Evolutionary conservation across 2,113 vertebrate genomes (phyloP).

Genomic region (Setophaga coronata): DNA sequence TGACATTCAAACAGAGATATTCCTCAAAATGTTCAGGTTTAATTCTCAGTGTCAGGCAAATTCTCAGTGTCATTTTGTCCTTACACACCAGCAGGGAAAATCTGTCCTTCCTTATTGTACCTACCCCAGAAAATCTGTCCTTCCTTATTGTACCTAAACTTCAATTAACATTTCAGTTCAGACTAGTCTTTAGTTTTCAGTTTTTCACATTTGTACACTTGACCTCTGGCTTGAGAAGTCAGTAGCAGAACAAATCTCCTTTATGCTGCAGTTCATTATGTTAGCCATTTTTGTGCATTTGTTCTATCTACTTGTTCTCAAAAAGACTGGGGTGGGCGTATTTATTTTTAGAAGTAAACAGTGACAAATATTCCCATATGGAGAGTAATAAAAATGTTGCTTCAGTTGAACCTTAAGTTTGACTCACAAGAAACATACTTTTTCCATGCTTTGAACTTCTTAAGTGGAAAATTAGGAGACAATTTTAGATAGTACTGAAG

Average conservation of each 20-base stretch:
- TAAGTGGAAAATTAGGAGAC: background rate
- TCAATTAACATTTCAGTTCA: background rate
- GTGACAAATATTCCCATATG: background rate
- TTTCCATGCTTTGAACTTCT: background rate
- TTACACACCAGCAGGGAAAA: background rate
- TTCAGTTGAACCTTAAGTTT: background rate
- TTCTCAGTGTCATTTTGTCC: background rate
- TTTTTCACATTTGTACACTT: background rate
- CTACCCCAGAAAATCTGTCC: background rate
- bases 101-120: background rate
- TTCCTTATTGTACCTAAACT: background rate
- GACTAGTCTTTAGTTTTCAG: background rate
- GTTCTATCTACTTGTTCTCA: background rate
- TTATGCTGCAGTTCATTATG: background rate
- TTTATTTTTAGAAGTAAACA: conserved; percentile 4
- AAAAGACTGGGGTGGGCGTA: background rate
- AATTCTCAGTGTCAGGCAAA: background rate
- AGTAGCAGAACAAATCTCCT: background rate
- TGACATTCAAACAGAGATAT: background rate
- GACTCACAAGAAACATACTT: background rate
- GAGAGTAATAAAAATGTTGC: background rate
- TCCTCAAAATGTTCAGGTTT: background rate
- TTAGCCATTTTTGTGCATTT: background rate
- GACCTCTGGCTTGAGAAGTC: background rate
- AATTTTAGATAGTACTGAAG: background rate